Evolutionary conservation across 2,797 vertebrate genomes (phyloP).

Genomic region (Oreortyx pictus): DNA sequence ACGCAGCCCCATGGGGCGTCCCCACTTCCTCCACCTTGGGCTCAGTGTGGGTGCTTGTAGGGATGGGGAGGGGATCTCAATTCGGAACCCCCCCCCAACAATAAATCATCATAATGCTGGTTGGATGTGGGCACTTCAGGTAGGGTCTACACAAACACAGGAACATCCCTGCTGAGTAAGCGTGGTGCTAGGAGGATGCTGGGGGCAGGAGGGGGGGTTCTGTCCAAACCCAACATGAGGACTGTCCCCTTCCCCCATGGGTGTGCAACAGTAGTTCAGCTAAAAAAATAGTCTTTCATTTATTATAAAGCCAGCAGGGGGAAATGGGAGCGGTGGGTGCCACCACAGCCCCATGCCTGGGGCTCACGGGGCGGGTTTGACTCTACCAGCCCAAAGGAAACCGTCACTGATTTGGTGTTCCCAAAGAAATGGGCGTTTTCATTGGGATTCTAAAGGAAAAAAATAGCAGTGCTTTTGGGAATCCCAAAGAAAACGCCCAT

Average conservation of each 20-base stretch:
- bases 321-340: background rate
- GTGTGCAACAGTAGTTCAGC: background rate
- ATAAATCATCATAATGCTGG: background rate
- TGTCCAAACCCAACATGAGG: background rate
- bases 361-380: rapidly evolving
- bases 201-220: background rate
- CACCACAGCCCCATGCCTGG: background rate
- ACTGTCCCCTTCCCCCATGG: too few species aligned
- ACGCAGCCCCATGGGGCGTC: too few species aligned
- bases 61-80: background rate
- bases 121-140: conserved; percentile 7
- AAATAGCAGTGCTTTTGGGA: too few species aligned
- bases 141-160: background rate
- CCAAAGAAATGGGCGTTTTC: background rate
- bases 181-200: background rate
- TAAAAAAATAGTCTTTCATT: background rate
- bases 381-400: background rate
- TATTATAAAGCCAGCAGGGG: background rate
- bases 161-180: too few species aligned
- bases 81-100: too few species aligned
- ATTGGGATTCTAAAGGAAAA: too few species aligned
- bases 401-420: background rate
- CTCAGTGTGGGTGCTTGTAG: background rate
- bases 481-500: background rate
- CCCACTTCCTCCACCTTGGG: too few species aligned